phyloP scores from a whole-genome alignment of 2,888 invertebrate species.

The Brassicogethes aeneus region DNA sequence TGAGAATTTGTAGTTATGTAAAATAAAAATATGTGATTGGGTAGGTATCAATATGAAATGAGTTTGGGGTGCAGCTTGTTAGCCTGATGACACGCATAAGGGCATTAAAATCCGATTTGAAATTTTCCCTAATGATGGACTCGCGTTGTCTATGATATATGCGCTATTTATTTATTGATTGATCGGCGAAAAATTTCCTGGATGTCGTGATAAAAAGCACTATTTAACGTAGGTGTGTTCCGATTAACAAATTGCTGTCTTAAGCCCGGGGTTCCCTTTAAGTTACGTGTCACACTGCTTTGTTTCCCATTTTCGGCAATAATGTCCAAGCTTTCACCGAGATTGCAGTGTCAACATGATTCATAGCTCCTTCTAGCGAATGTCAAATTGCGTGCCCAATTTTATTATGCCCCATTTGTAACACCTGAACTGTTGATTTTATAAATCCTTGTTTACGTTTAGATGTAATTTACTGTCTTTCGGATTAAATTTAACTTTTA shows the following conservation, averaged over 20 bases:
- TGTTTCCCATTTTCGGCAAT: slow-evolving; percentile 18
- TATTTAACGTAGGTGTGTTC: slow-evolving; percentile 35
- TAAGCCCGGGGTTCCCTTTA: slow-evolving; percentile 36
- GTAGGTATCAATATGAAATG: too few relatives aligned
- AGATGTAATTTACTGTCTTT: neutral
- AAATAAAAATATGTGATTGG: too few relatives aligned
- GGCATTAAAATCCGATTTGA: slow-evolving; percentile 7
- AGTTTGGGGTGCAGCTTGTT: slow-evolving; percentile 8
- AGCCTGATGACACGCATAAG: slow-evolving; percentile 10
- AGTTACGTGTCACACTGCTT: slow-evolving; percentile 37
- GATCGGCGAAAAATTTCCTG: slow-evolving; percentile 25
- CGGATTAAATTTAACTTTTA: neutral
- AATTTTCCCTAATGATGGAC: slow-evolving; percentile 9
- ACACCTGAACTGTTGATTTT: too few relatives aligned
- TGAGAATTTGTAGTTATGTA: too few relatives aligned
- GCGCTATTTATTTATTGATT: slow-evolving; percentile 25
- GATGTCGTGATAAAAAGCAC: slow-evolving; percentile 37
- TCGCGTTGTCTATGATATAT: slow-evolving; percentile 9
- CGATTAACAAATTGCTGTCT: slow-evolving; percentile 37
- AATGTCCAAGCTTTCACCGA: slow-evolving; percentile 36
- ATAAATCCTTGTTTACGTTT: neutral
- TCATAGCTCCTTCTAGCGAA: slow-evolving; percentile 19
- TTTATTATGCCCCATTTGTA: too few relatives aligned
- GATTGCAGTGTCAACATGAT: slow-evolving; percentile 37
- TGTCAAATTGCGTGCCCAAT: neutral